phyloP scores from a whole-genome alignment of 1,140 invertebrate species.

The Brachionus manjavacas region DNA sequence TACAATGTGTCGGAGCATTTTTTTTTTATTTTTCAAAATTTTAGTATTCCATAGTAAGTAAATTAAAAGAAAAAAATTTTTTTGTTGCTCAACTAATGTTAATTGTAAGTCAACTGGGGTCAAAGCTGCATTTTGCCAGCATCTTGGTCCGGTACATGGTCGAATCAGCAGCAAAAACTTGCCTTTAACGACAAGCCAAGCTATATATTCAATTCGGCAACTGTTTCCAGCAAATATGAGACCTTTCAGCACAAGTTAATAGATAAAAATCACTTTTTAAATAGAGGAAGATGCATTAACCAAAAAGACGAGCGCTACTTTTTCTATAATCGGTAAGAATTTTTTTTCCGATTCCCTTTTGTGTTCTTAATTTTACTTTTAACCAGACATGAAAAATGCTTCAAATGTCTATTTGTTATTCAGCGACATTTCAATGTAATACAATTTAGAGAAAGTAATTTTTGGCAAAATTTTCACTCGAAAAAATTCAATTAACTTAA shows the following conservation, averaged over 20 bases:
- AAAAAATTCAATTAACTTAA: neutral
- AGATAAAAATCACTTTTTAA: neutral
- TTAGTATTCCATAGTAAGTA: neutral
- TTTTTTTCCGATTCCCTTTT: neutral
- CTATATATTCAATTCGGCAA: slow-evolving; percentile 15
- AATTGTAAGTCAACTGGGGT: neutral
- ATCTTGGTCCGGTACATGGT: slow-evolving; percentile 10
- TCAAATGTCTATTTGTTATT: slow-evolving; percentile 16
- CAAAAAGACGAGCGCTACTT: slow-evolving; percentile 15
- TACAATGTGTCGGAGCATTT: neutral
- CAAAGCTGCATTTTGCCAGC: neutral
- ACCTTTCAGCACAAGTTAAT: neutral
- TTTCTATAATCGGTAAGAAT: slow-evolving; percentile 2
- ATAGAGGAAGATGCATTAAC: neutral
- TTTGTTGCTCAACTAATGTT: neutral
- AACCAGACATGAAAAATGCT: neutral
- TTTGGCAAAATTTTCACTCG: neutral
- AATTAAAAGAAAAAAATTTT: neutral
- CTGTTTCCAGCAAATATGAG: neutral
- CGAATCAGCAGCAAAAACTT: neutral
- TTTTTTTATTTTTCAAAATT: neutral
- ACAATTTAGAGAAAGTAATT: slow-evolving; percentile 28
- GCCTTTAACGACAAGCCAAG: neutral
- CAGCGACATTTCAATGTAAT: slow-evolving; percentile 28
- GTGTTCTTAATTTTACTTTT: neutral